phyloP scores from a whole-genome alignment of 92 coral and sea anemone species.

The Paramuricea clavata region DNA sequence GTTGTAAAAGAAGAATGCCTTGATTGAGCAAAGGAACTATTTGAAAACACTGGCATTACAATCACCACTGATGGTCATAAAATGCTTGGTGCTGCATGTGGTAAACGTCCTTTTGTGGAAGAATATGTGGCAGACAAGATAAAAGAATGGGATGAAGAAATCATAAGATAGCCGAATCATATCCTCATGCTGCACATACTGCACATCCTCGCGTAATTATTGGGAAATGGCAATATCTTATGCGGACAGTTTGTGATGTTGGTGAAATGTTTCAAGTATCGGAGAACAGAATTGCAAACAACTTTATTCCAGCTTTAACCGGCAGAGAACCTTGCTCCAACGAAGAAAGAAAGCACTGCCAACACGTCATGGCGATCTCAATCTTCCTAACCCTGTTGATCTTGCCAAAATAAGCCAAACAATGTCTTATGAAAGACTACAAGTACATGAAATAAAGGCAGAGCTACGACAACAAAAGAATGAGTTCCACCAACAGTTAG shows the following conservation, averaged over 20 bases:
- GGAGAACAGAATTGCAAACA: not conserved
- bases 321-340: not conserved
- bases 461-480: not conserved
- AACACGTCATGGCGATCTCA: not conserved
- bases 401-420: not conserved
- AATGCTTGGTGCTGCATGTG: slow-evolving; percentile 3
- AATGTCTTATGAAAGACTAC: not conserved
- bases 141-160: not conserved
- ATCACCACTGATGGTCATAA: not conserved
- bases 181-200: slow-evolving; percentile 20
- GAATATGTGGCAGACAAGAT: not conserved
- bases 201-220: not conserved
- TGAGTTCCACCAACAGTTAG: not conserved
- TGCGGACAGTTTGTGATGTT: not conserved
- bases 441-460: not conserved
- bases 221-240: not conserved
- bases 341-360: not conserved
- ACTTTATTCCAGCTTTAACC: not conserved
- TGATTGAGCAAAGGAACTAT: not conserved
- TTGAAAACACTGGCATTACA: not conserved
- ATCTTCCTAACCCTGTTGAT: not conserved
- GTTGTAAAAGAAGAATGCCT: not conserved
- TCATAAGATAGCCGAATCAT: not conserved
- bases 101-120: not conserved
- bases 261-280: not conserved